phyloP scores from a whole-genome alignment of 2,888 invertebrate species.

The Auanema sp. region DNA sequence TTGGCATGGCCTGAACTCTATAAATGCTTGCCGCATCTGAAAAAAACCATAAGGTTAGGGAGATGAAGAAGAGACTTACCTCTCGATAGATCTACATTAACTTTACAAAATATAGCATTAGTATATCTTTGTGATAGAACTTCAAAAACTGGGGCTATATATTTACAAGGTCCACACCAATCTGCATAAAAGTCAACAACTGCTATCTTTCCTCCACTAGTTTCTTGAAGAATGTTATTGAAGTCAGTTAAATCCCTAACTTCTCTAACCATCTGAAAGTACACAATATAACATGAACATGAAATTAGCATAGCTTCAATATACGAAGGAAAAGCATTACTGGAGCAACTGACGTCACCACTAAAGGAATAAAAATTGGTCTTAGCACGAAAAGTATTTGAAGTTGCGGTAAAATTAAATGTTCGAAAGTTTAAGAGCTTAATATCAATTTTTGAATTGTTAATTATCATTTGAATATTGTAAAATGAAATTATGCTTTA shows the following conservation, averaged over 20 bases:
- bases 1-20: constrained; percentile 94
- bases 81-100: constrained; percentile 82
- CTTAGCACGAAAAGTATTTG: too few relatives aligned
- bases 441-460: too few relatives aligned
- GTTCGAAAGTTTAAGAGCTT: too few relatives aligned
- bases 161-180: constrained; percentile 66
- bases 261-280: constrained; percentile 1
- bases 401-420: too few relatives aligned
- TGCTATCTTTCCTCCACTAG: constrained; percentile 22
- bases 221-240: background rate
- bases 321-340: too few relatives aligned
- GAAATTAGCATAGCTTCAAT: too few relatives aligned
- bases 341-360: too few relatives aligned
- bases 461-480: too few relatives aligned
- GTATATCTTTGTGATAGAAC: constrained; percentile 83
- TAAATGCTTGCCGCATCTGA: constrained; percentile 75
- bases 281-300: too few relatives aligned
- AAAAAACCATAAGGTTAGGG: constrained; percentile 6
- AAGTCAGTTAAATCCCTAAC: constrained; percentile 4
- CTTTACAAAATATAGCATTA: constrained; percentile 79
- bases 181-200: constrained; percentile 61
- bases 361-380: too few relatives aligned
- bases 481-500: too few relatives aligned
- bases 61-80: constrained; percentile 29
- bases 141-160: constrained; percentile 89